phyloP scores from a whole-genome alignment of 2,797 vertebrate genomes.

The Argentina silus region DNA sequence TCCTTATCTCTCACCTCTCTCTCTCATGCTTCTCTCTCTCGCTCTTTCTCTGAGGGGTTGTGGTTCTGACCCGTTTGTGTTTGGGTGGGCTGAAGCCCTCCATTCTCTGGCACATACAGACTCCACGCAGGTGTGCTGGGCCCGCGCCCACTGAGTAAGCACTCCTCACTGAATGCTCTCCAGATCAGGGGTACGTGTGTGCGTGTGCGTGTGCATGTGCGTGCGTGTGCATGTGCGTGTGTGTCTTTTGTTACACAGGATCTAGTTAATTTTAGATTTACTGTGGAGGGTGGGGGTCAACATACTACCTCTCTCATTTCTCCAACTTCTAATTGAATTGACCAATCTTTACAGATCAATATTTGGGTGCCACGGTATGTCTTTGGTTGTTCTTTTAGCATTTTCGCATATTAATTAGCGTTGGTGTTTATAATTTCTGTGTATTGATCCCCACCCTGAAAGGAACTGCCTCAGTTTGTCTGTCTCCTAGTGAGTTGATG shows the following conservation, averaged over 20 bases:
- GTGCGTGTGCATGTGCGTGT: constrained; percentile 5
- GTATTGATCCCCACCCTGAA: too few species aligned
- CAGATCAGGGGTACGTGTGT: constrained; percentile 8
- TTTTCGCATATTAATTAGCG: too few species aligned
- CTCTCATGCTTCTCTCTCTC: neutral
- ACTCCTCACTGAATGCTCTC: constrained; percentile 13
- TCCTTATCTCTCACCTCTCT: constrained; percentile 1
- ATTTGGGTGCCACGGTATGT: neutral
- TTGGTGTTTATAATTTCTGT: neutral
- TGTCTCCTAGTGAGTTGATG: too few species aligned
- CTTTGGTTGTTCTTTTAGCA: neutral
- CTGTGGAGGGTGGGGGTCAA: neutral
- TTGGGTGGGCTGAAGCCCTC: neutral
- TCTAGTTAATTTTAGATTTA: neutral
- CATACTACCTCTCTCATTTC: neutral
- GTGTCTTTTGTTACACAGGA: neutral
- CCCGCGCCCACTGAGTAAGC: neutral
- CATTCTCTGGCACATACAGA: neutral
- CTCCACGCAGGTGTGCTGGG: constrained; percentile 19
- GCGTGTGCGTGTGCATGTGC: neutral
- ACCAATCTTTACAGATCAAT: neutral
- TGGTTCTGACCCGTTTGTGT: constrained; percentile 1
- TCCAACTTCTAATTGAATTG: neutral
- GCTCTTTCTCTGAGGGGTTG: neutral
- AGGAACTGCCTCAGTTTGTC: too few species aligned